phyloP scores from a whole-genome alignment of 2,888 invertebrate species.

The Drosophila pullipes region DNA sequence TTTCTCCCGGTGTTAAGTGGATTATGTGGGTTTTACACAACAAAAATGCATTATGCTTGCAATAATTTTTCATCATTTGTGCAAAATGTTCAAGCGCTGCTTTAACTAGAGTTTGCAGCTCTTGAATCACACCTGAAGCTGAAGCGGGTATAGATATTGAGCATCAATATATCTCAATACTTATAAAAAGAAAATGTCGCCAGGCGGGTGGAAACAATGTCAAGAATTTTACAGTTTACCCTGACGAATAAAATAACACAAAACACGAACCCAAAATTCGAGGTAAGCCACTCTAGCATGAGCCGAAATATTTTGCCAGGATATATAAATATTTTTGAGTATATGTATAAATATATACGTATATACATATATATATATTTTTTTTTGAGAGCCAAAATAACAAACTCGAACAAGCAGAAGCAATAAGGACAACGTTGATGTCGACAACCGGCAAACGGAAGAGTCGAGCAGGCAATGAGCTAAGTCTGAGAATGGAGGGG shows the following conservation, averaged over 20 bases:
- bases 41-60: conserved; percentile 7
- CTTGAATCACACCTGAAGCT: background rate
- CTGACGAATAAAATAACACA: conserved; percentile 60
- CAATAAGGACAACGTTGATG: conserved; percentile 52
- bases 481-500: background rate
- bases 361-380: conserved; percentile 2
- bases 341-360: conserved; percentile 5
- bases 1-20: conserved; percentile 9
- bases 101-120: conserved; percentile 6
- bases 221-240: conserved; percentile 65
- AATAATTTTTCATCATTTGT: conserved; percentile 15
- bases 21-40: conserved; percentile 3
- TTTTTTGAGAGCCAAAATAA: conserved; percentile 27
- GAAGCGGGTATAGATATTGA: background rate
- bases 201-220: conserved; percentile 69
- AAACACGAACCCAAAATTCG: conserved; percentile 49
- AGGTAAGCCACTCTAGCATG: conserved; percentile 39
- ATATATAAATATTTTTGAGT: conserved; percentile 12
- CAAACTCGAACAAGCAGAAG: conserved; percentile 45
- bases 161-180: conserved; percentile 8
- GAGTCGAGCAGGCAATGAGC: conserved; percentile 53
- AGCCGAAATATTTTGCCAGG: conserved; percentile 52
- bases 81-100: background rate
- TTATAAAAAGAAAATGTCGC: conserved; percentile 56
- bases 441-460: conserved; percentile 72